phyloP scores from a whole-genome alignment of 2,888 invertebrate genomes.

The Amitus sp. region DNA sequence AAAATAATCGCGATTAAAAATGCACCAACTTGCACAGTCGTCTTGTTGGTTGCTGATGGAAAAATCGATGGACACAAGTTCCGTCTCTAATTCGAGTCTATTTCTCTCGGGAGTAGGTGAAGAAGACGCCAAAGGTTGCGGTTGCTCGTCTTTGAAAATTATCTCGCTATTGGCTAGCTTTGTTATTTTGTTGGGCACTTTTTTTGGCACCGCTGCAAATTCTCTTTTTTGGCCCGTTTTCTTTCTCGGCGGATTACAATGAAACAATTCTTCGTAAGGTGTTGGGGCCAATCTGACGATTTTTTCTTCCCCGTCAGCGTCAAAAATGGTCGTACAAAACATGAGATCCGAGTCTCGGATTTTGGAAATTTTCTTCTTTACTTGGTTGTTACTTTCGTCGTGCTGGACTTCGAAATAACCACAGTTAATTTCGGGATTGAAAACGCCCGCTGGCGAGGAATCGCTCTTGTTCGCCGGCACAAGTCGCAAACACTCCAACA shows the following conservation, averaged over 20 bases:
- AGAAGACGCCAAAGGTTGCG: constrained; percentile 52
- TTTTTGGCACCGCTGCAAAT: background rate
- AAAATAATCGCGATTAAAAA: constrained; percentile 13
- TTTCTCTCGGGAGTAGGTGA: constrained; percentile 48
- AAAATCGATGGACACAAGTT: background rate
- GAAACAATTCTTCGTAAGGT: constrained; percentile 52
- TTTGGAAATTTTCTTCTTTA: constrained; percentile 48
- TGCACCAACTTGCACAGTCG: constrained; percentile 24
- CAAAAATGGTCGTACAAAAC: constrained; percentile 31
- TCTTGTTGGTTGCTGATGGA: constrained; percentile 11
- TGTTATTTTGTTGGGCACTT: constrained; percentile 9
- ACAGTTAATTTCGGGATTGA: constrained; percentile 18
- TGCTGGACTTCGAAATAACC: constrained; percentile 24
- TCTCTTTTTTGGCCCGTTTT: constrained; percentile 14
- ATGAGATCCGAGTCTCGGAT: constrained; percentile 51
- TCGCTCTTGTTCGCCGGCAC: constrained; percentile 53
- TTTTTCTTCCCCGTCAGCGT: constrained; percentile 39
- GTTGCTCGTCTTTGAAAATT: background rate
- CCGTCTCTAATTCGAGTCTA: background rate
- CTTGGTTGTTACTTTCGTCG: constrained; percentile 48
- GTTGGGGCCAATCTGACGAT: constrained; percentile 47
- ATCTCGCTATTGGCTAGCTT: constrained; percentile 14
- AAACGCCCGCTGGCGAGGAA: background rate
- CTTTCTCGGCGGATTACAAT: constrained; percentile 46
- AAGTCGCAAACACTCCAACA: constrained; percentile 56